Base-by-base conservation (phyloP, 1,140 invertebrate genomes). In the Xylocopa sonorina region DNA sequence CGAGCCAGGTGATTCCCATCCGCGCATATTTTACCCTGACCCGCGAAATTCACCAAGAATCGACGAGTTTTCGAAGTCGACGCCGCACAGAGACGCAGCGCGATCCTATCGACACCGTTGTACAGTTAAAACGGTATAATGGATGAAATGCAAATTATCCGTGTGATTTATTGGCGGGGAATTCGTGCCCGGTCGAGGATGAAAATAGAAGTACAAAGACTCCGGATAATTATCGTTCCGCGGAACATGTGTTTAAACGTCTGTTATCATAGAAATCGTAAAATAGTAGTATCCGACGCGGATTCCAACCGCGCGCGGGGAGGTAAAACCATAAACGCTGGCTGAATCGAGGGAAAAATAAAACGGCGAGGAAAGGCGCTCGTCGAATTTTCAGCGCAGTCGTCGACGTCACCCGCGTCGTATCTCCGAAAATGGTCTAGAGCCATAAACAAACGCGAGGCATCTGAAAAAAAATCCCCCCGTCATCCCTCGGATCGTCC, bases 41-140 rank as follows among this genome's bases (percentile, higher is more conserved):
- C n/a, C 18, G 50, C 27, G 14, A 60, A 60, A 73, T 73, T 74
- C 50, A 69, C 74, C 38, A 14, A n/a, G 43, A 29, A 67, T 55
- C 66, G 41, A 38, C 32, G 64, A 66, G 62, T 66, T 66, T 62
- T 48, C 16, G 7, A 73, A 50, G 57, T 43, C 62, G 32, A 3
- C 55, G 29, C 32, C n/a, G 46, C 10, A 27, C 27, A 78, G 16
- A 77, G 29, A 53, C 34, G 14, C n/a, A n/a, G n/a, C n/a, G 5
- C 55, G 48, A 63, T 82, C 60, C 62, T 63, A 72, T 66, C 62
- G 24, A 46, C 41, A 43, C 21, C n/a, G n/a, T 24, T 63, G 53
- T 57, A 67, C 48, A 63, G 74, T 83, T 78, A 72, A 71, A 77
- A 72, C 66, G 67, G 53, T 78, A 72, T 24, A 80, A 53, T 51